Evolutionary conservation across 2,888 invertebrate species (phyloP).

Genomic region (Eupeodes latifasciatus): DNA sequence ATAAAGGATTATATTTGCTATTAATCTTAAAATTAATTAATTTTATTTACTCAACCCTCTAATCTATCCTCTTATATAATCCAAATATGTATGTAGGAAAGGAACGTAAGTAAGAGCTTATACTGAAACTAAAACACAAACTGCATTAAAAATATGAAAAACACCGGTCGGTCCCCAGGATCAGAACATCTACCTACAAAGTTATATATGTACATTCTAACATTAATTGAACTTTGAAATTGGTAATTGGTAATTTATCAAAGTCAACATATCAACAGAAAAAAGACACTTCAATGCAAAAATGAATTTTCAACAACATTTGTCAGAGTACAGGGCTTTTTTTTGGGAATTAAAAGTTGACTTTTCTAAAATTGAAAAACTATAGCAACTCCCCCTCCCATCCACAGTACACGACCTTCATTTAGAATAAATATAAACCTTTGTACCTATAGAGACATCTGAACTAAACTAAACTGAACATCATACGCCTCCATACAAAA

Average conservation of each 20-base stretch:
- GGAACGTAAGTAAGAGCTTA: no score
- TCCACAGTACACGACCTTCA: neutral
- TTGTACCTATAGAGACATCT: neutral
- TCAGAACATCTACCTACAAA: no score
- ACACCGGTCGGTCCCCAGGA: no score
- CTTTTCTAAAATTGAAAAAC: conserved; percentile 19
- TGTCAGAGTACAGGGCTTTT: neutral
- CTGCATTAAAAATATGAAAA: no score
- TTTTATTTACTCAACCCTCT: no score
- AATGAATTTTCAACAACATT: conserved; percentile 16
- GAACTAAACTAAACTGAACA: conserved; percentile 5
- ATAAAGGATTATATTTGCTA: no score
- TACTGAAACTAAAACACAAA: no score
- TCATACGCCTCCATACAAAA: conserved; percentile 31
- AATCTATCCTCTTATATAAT: no score
- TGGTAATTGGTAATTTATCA: conserved; percentile 10
- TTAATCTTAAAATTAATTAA: no score
- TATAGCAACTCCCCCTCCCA: neutral
- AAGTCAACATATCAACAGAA: conserved; percentile 8
- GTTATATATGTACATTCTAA: neutral
- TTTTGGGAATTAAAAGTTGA: conserved; percentile 1
- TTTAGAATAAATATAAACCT: neutral
- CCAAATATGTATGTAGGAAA: no score
- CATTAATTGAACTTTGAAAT: neutral
- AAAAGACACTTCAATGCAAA: neutral